phyloP scores from a whole-genome alignment of 2,113 vertebrate species.

The Hippolais icterina region DNA sequence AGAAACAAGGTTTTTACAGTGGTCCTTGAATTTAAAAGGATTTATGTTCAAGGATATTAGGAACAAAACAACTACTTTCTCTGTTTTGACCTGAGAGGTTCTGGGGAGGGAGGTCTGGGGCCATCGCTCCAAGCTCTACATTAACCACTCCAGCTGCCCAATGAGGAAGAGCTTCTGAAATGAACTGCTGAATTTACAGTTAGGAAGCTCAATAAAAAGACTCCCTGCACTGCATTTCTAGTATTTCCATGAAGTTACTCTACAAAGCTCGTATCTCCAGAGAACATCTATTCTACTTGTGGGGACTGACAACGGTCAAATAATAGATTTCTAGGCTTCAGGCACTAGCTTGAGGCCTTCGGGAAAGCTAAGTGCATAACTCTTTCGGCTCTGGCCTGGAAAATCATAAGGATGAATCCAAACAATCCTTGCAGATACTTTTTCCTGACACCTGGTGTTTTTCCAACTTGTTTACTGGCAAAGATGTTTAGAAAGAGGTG shows the following conservation, averaged over 20 bases:
- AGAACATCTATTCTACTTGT: background rate
- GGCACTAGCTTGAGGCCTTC: too few species aligned
- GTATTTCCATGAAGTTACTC: background rate
- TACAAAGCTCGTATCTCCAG: background rate
- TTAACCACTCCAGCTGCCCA: background rate
- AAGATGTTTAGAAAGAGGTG: too few species aligned
- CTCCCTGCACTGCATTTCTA: background rate
- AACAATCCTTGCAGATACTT: too few species aligned
- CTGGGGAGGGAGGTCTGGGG: background rate
- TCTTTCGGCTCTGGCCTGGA: too few species aligned
- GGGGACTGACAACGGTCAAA: too few species aligned
- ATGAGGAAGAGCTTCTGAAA: background rate
- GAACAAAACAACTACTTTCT: too few species aligned
- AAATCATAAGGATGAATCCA: too few species aligned
- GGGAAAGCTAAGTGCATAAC: too few species aligned
- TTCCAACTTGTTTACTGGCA: too few species aligned
- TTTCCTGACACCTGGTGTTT: too few species aligned
- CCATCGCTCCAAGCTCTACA: background rate
- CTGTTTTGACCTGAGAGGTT: background rate
- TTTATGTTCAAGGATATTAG: background rate
- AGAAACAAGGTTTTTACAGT: background rate
- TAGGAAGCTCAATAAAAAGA: background rate
- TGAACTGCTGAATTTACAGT: background rate
- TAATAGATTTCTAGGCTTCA: too few species aligned
- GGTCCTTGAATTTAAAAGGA: background rate